These are phyloP conservation scores for Pycnomerus fuliginosus DNA, from an alignment of 2,888 invertebrate genomes.

Conservation along the genomic window DNA sequence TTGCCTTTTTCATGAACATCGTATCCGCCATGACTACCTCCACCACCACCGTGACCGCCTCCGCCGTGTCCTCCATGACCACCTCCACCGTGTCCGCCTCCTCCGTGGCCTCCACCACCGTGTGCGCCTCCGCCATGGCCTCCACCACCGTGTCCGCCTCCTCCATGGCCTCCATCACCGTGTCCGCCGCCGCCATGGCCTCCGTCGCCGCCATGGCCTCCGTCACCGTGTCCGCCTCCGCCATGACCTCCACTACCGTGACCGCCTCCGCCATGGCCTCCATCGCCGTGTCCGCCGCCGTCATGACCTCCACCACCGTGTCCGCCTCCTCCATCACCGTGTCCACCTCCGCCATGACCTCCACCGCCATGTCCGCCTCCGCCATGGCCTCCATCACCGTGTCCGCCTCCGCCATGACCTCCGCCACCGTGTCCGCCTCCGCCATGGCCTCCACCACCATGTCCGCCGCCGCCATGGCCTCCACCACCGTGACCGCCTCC, in stretches of 20 bases:
- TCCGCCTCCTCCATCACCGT: slow-evolving; percentile 5
- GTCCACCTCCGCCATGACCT: slow-evolving; percentile 18
- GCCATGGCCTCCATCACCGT: no score
- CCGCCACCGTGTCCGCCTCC: slow-evolving; percentile 15
- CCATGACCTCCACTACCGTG: slow-evolving; percentile 13
- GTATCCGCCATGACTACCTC: slow-evolving; percentile 3
- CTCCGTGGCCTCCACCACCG: no score
- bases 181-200: slow-evolving; percentile 11
- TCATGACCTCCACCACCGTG: slow-evolving; percentile 12
- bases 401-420: slow-evolving; percentile 19
- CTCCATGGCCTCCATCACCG: no score
- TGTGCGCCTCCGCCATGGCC: slow-evolving; percentile 10
- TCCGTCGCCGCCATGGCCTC: slow-evolving; percentile 16
- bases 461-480: no score
- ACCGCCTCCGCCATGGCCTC: slow-evolving; percentile 5
- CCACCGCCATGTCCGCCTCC: slow-evolving; percentile 14
- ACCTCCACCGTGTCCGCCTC: no score
- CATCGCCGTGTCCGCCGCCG: slow-evolving; percentile 7
- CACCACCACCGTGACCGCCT: slow-evolving; percentile 11
- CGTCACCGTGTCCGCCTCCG: slow-evolving; percentile 8
- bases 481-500: no score
- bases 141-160: slow-evolving; percentile 17
- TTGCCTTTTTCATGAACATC: no score
- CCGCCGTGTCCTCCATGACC: no score
- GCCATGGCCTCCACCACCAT: no score